Conservation (phyloP, 2,797 vertebrate species). For the Phaenicophaeus curvirostris region DNA sequence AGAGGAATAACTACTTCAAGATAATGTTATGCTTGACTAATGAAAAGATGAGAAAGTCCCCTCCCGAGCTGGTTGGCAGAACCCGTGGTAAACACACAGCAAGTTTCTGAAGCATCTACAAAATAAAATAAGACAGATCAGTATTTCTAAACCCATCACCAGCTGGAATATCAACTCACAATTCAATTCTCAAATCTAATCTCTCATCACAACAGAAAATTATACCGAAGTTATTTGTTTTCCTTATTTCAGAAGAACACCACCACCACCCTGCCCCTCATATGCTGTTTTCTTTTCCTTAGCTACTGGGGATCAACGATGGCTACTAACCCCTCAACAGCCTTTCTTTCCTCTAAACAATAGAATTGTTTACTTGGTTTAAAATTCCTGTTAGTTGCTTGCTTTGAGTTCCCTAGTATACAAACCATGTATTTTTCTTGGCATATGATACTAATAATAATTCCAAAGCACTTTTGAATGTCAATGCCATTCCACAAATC, state of each 20-base stretch:
- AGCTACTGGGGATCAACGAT: neutral
- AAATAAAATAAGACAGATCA: conserved; percentile 37
- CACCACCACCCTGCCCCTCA: too few relatives aligned
- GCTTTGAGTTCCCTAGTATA: neutral
- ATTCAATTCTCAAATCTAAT: neutral
- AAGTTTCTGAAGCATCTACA: conserved; percentile 69
- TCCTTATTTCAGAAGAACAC: neutral
- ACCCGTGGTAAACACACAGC: conserved; percentile 55
- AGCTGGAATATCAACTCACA: neutral
- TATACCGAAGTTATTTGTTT: neutral
- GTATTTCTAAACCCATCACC: neutral
- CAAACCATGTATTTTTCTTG: neutral
- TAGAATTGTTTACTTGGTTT: neutral
- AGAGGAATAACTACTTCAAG: conserved; percentile 66
- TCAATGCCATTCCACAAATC: neutral
- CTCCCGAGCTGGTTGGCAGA: conserved; percentile 69
- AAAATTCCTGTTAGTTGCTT: neutral
- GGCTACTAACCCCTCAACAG: neutral
- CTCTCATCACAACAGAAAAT: neutral
- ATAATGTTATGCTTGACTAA: conserved; percentile 26
- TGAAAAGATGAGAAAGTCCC: conserved; percentile 48
- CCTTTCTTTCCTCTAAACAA: neutral
- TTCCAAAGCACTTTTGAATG: neutral
- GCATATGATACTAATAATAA: neutral
- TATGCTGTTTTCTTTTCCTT: neutral